phyloP scores from a whole-genome alignment of 2,797 vertebrate species.

The Pelobates cultripes region DNA sequence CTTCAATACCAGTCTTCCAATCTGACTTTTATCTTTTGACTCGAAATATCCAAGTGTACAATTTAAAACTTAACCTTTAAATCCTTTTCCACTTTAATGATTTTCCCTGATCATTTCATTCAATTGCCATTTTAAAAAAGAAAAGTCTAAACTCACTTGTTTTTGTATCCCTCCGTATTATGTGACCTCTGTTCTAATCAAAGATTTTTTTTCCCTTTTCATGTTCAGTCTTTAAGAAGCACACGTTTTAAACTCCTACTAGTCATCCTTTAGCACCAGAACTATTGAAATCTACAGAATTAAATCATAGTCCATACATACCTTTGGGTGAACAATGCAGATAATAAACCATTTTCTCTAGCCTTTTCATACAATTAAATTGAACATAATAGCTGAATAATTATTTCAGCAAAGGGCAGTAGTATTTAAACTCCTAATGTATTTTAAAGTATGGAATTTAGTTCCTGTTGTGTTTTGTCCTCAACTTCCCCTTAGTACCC shows the following conservation, averaged over 20 bases:
- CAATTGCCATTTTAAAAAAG: constrained; percentile 23
- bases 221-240: neutral
- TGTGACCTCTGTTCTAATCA: constrained; percentile 28
- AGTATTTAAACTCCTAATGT: constrained; percentile 32
- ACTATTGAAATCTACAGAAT: constrained; percentile 4
- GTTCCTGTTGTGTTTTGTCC: constrained; percentile 17
- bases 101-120: constrained; percentile 25
- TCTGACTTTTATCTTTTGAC: constrained; percentile 5
- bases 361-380: neutral
- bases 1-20: neutral
- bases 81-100: constrained; percentile 32
- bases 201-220: constrained; percentile 18
- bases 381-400: constrained; percentile 32
- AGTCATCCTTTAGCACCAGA: constrained; percentile 1
- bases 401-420: constrained; percentile 36
- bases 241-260: neutral
- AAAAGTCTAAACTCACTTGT: neutral
- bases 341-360: neutral
- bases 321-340: constrained; percentile 26
- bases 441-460: constrained; percentile 34
- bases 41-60: neutral
- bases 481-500: neutral
- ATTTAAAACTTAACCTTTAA: constrained; percentile 28
- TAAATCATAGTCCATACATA: constrained; percentile 18
- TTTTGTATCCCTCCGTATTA: constrained; percentile 6